Evolutionary conservation across 2,113 vertebrate species (phyloP).

Genomic region (Apodemus sylvaticus): DNA sequence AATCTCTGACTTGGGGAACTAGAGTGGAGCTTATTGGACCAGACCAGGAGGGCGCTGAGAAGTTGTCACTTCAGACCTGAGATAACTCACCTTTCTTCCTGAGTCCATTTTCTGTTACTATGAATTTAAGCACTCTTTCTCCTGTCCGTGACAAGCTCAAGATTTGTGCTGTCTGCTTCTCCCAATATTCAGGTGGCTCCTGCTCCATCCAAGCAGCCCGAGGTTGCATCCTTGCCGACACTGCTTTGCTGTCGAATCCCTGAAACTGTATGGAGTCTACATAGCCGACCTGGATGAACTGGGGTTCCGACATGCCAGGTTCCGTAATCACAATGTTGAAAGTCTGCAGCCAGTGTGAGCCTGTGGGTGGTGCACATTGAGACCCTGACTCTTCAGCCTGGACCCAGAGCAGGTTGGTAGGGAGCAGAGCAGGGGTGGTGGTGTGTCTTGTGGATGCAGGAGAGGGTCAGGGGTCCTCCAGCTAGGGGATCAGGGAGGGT

Average conservation of each 20-base stretch:
- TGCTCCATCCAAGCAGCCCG: background rate
- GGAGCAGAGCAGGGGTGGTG: background rate
- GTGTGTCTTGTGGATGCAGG: background rate
- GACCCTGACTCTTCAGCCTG: background rate
- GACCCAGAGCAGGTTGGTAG: background rate
- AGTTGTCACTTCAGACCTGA: background rate
- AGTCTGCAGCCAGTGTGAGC: background rate
- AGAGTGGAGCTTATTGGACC: background rate
- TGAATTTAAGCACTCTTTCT: accelerated
- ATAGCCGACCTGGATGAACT: background rate
- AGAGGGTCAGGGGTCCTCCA: background rate
- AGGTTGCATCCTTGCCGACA: background rate
- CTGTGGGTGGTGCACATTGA: background rate
- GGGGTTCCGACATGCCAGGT: background rate
- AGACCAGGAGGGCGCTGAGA: background rate
- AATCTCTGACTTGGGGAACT: too few species aligned
- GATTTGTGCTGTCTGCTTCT: background rate
- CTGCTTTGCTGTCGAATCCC: background rate
- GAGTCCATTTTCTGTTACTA: background rate
- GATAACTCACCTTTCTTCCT: background rate
- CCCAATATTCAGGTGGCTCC: background rate
- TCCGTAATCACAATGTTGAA: background rate
- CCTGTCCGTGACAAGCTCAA: accelerated
- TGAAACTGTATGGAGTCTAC: background rate
- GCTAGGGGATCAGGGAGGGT: background rate